These are phyloP conservation scores for Thelaira solivaga DNA, from an alignment of 2,888 invertebrate species.

Conservation along the genomic window DNA sequence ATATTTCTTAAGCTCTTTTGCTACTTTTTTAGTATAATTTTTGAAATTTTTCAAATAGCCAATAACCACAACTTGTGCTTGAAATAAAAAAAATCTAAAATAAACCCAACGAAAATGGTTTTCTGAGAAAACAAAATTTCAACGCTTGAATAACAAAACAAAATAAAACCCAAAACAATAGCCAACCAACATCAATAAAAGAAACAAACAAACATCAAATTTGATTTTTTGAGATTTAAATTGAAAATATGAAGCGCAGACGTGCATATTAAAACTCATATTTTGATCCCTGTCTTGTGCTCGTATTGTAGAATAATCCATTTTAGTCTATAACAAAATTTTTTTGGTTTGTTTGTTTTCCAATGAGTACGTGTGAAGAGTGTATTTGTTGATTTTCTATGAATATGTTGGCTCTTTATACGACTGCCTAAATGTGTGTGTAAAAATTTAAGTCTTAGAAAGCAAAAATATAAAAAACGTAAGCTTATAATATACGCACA, in stretches of 20 bases:
- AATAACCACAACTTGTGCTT: background rate
- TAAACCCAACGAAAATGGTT: conserved; percentile 5
- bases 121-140: conserved; percentile 1
- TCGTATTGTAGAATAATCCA: conserved; percentile 18
- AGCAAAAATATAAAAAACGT: background rate
- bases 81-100: background rate
- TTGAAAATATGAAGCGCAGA: conserved; percentile 45
- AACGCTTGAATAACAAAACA: conserved; percentile 4
- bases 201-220: conserved; percentile 20
- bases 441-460: background rate
- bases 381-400: background rate
- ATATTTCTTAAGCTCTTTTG: background rate
- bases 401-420: background rate
- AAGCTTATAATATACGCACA: conserved; percentile 40
- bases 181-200: background rate
- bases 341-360: background rate
- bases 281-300: background rate
- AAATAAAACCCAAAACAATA: background rate
- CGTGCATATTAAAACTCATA: conserved; percentile 18
- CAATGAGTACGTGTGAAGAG: background rate
- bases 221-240: conserved; percentile 56
- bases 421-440: too few species aligned
- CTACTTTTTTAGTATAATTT: background rate
- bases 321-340: background rate
- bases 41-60: background rate